Base-by-base conservation (phyloP, 2,888 invertebrate species). In the Drosophila atroscutellata region DNA sequence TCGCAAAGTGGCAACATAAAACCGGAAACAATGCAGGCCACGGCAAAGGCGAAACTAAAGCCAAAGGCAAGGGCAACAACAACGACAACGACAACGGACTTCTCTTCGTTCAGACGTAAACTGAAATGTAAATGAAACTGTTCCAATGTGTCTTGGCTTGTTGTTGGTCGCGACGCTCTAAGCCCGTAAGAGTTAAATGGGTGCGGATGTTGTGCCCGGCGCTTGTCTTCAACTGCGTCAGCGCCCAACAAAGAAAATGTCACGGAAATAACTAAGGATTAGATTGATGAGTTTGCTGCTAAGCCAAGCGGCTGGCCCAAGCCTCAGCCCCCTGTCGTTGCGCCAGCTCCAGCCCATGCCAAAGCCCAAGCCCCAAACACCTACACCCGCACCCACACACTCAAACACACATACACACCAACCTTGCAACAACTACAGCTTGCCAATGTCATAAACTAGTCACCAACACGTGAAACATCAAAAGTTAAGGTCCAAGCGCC, bases 211-310 rank as follows among this genome's bases (percentile, higher is more conserved):
- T 61, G 56, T 18, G n/a, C 7, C 55, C 65, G 51, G 47, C 52
- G 58, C 61, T 56, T 71, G 79, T 64, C 65, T 57, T 68, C 68
- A 65, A 72, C 76, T 62, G 67, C 64, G 59, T 68, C 67, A 76
- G 66, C 69, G 81, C 72, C 72, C 75, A 84, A 80, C 84, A 86
- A 84, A 80, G 87, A 86, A 85, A 82, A 84, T 82, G 87, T 84
- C 87, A 85, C 87, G 82, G 84, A 85, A 85, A 86, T 86, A 86
- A 76, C 87, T 82, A 80, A 78, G 87, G 84, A 85, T 85, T 86
- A 85, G 84, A 85, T 85, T 85, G 87, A 85, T 85, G 84, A 85
- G 84, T 84, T 86, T 86, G 70, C 73, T 74, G 82, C 77, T 73
- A 86, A 82, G 82, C 82, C 80, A 81, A 69, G 74, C 76, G 60